phyloP scores from a whole-genome alignment of 2,888 invertebrate species.

The Drosophila neoperkinsi region DNA sequence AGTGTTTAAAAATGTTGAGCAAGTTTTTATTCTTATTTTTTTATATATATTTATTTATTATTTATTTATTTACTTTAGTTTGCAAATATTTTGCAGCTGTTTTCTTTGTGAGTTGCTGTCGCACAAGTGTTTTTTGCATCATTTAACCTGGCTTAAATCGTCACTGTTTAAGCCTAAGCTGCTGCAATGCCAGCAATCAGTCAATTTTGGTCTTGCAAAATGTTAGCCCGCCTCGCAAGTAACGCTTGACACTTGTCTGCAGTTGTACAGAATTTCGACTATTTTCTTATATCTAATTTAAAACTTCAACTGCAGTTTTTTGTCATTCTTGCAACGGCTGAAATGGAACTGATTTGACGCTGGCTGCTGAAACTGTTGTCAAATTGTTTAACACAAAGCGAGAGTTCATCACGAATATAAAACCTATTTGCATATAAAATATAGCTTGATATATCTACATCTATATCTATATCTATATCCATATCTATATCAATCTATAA shows the following conservation, averaged over 20 bases:
- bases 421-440: too few species aligned
- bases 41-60: too few species aligned
- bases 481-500: accelerated
- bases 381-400: too few species aligned
- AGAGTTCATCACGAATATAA: too few species aligned
- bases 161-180: background rate
- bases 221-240: background rate
- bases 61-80: background rate
- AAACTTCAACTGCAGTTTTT: background rate
- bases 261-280: background rate
- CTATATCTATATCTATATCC: background rate
- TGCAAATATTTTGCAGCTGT: background rate
- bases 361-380: background rate
- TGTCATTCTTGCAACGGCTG: background rate
- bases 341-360: background rate
- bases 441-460: too few species aligned
- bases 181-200: background rate
- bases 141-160: background rate
- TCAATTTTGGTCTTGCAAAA: background rate
- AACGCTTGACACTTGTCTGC: too few species aligned
- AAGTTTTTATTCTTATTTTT: background rate
- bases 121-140: background rate
- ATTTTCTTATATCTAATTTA: background rate
- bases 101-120: background rate
- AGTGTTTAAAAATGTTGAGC: background rate